Evolutionary conservation across 2,113 vertebrate genomes (phyloP), one percentile per base, ranked within the genome.

Genomic region (Bubo scandiacus): DNA sequence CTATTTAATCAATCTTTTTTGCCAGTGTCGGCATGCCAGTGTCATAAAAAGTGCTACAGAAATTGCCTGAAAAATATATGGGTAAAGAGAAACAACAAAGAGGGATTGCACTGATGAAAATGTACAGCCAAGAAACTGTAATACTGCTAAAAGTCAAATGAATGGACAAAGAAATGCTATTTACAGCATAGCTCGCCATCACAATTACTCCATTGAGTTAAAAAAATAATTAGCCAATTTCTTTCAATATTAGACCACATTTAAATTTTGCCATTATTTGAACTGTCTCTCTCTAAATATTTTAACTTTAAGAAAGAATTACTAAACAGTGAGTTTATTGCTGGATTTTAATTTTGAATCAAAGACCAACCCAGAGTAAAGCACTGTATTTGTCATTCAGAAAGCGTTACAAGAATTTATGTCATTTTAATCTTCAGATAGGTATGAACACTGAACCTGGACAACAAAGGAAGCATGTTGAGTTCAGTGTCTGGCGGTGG

Each of bases 101-200:
- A 74, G 20, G 14, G 82, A 77, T 30, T 80, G 61, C 93, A 75
- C 27, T 67, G 91, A 88, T 92, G 52, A 67, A 94, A 92, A 94
- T 6, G 36, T 65, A 82, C 38, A 88, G 87, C 68, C 84, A 89
- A 92, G 94, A 86, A 95, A 90, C 85, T 42, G 74, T 61, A 89
- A 92, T 71, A 66, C 74, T 55, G 71, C 91, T 97, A 89, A 65
- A 96, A 97, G 86, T 92, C 92, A 92, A 92, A 97, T 93, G 96
- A 97, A 97, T 93, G 55, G 85, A 97, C 96, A 97, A 97, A 96
- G 95, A 93, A 96, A 94, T 67, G 86, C 94, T 93, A 92, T 94
- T 94, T 89, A 93, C 78, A 84, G 63, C 91, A 86, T 95, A 78
- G 93, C 81, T 94, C 72, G 62, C 75, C 52, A 67, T 72, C 80